A percentile compares a stretch with the other conserved stretches of the same genome.
Conservation (phyloP, 1,140 invertebrate species). For the Gerris buenoi region DNA sequence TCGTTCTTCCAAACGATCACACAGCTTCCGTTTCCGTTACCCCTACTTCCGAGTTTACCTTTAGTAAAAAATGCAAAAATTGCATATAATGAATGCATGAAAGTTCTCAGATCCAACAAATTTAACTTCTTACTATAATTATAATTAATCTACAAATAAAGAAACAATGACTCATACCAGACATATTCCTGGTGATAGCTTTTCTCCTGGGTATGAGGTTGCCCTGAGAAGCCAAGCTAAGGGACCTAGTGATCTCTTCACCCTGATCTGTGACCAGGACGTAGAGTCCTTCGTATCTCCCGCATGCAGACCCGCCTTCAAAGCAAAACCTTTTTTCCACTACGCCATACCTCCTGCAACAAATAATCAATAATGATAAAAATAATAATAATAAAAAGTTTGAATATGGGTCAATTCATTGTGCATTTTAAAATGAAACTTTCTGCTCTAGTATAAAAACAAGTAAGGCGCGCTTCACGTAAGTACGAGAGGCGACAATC, state of each 20-base stretch:
- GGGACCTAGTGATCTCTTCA: conserved; percentile 50
- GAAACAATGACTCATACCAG: neutral
- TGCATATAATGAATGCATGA: too few relatives aligned
- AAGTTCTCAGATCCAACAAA: too few relatives aligned
- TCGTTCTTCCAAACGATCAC: too few relatives aligned
- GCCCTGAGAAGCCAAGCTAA: conserved; percentile 56
- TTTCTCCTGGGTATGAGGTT: conserved; percentile 41
- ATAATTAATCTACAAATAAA: too few relatives aligned
- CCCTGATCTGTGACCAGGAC: conserved; percentile 61
- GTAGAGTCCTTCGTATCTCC: conserved; percentile 63
- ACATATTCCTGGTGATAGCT: conserved; percentile 11
- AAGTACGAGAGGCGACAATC: too few relatives aligned
- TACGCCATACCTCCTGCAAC: conserved; percentile 58
- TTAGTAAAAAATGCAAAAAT: too few relatives aligned
- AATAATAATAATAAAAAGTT: neutral
- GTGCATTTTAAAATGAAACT: neutral
- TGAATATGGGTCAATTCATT: neutral
- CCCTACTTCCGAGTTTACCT: too few relatives aligned
- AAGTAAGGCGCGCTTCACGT: too few relatives aligned
- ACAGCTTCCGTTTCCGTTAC: too few relatives aligned
- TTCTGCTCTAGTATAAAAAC: too few relatives aligned
- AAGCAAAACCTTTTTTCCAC: conserved; percentile 76
- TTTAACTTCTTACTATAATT: too few relatives aligned
- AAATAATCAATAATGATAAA: neutral
- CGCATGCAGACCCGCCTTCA: conserved; percentile 76